Evolutionary conservation across 2,797 vertebrate genomes (phyloP), one percentile per base, ranked within the genome.

Genomic region (Notolabrus celidotus): DNA sequence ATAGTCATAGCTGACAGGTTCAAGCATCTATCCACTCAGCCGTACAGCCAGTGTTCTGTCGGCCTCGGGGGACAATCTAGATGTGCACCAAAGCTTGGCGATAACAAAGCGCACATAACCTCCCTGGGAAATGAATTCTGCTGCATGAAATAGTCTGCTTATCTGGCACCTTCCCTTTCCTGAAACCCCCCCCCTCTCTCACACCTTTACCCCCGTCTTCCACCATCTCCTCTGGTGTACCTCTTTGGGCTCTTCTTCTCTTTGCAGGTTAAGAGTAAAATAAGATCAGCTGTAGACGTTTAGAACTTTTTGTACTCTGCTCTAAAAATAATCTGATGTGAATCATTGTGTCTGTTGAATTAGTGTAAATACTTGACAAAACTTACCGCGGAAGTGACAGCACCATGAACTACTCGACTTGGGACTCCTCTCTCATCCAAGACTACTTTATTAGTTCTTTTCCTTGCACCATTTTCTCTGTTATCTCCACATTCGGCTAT

Each of bases 61-160:
- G 82, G 85, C 90, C 91, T 86, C 79, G 1, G 83, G 91, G 90
- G 90, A 93, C 89, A 92, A 92, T 92, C 90, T 89, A 87, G 86
- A 92, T 89, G 91, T 89, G 89, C 89, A 89, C 87, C 88, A 93
- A 92, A 91, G 91, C 90, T 83, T 84, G 87, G 85, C 83, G 91
- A 93, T 91, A 92, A 90, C 89, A 89, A 87, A 86, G 83, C 82
- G 25, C 84, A 87, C 78, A 80, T 77, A 90, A 90, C 88, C 89
- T 91, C 87, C 77, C 74, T 82, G 88, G 90, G 89, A 92, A 93
- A 92, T 90, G 86, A 90, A 92, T 92, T 91, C 83, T 88, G 72
- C 83, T 84, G 87, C 88, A 89, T 86, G 91, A 92, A 91, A 91
- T 80, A 74, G 88, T 78, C 86, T 83, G 87, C 90, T 90, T 92